Conservation (phyloP, 2,888 invertebrate genomes). For the Brachylomia viminalis region DNA sequence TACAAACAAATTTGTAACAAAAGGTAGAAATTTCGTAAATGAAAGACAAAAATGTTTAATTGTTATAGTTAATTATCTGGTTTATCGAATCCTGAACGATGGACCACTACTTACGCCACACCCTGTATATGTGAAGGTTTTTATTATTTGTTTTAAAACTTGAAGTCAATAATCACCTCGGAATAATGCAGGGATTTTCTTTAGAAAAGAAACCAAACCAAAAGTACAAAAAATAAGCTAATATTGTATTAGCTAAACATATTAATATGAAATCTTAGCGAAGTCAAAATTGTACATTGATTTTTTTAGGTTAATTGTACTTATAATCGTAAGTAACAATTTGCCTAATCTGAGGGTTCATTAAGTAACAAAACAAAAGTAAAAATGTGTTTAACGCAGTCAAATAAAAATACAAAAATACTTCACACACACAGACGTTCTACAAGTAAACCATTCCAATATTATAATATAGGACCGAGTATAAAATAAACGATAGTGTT, state of each 20-base stretch:
- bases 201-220: neutral
- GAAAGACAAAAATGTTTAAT: no score
- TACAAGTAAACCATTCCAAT: slow-evolving; percentile 30
- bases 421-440: slow-evolving; percentile 1
- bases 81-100: no score
- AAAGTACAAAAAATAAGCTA: no score
- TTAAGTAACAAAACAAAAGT: neutral
- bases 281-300: no score
- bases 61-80: no score
- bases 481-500: slow-evolving; percentile 60
- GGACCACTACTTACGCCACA: no score
- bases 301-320: no score
- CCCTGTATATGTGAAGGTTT: neutral
- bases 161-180: neutral
- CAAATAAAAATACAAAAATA: neutral
- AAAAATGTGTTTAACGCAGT: no score
- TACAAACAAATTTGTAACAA: no score
- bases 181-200: neutral
- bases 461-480: slow-evolving; percentile 41
- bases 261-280: no score
- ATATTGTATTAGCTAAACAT: neutral
- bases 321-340: neutral
- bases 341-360: no score
- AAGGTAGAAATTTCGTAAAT: no score
- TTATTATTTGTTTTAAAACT: neutral